Conservation (phyloP, 2,888 invertebrate species). For the Morpho deidamia region DNA sequence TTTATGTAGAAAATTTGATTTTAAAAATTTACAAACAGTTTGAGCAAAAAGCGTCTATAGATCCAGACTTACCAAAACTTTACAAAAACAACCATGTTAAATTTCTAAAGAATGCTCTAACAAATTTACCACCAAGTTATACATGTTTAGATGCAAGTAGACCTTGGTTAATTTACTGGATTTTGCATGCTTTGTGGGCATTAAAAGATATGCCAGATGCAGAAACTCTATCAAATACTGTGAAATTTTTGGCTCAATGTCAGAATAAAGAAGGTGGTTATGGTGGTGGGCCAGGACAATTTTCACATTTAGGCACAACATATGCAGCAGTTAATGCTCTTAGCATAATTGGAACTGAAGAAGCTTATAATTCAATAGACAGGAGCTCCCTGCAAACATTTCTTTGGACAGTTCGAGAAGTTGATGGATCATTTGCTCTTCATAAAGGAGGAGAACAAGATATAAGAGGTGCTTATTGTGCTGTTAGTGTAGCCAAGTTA, state of each 20-base stretch:
- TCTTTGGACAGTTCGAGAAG: conserved; percentile 85
- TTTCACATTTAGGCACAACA: conserved; percentile 96
- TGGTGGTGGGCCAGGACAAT: conserved; percentile 96
- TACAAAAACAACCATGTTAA: conserved; percentile 80
- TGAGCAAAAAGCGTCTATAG: conserved; percentile 60
- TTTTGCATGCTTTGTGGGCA: conserved; percentile 91
- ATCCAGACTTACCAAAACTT: conserved; percentile 79
- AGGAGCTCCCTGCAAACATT: conserved; percentile 86
- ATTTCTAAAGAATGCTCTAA: conserved; percentile 83
- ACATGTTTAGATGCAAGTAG: conserved; percentile 95
- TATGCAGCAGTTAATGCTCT: conserved; percentile 98
- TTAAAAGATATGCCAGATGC: conserved; percentile 67
- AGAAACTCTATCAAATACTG: conserved; percentile 54
- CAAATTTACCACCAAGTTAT: conserved; percentile 83
- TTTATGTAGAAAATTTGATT: conserved; percentile 57
- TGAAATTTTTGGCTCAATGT: conserved; percentile 76
- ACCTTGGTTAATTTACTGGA: conserved; percentile 99
- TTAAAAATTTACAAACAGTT: conserved; percentile 58
- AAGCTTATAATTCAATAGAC: conserved; percentile 93
- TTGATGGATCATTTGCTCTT: conserved; percentile 94
- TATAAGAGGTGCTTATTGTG: conserved; percentile 98
- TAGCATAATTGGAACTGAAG: conserved; percentile 91
- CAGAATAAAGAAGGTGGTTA: conserved; percentile 92
- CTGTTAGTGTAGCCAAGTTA: conserved; percentile 91
- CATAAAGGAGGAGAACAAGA: conserved; percentile 96